phyloP scores from a whole-genome alignment of 2,888 invertebrate species.

The Hypomecis punctinalis region DNA sequence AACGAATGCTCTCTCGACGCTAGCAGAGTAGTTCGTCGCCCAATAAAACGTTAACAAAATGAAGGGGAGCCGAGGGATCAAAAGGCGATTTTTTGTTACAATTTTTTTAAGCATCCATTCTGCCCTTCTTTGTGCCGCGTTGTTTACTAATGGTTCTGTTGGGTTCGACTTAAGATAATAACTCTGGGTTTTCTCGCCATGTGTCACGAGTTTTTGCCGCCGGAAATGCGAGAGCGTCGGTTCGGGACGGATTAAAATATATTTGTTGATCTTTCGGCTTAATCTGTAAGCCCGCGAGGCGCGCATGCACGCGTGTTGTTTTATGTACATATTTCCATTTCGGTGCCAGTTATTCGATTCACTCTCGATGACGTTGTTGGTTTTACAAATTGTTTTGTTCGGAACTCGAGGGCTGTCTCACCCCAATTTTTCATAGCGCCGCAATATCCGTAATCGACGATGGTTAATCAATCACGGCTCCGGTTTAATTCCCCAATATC shows the following conservation, averaged over 20 bases:
- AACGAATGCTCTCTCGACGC: conserved; percentile 21
- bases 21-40: conserved; percentile 64
- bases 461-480: conserved; percentile 79
- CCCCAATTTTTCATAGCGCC: conserved; percentile 64
- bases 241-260: conserved; percentile 79
- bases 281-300: conserved; percentile 68
- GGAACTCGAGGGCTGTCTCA: conserved; percentile 45
- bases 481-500: conserved; percentile 82
- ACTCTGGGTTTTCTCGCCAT: conserved; percentile 80
- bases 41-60: conserved; percentile 80
- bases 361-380: conserved; percentile 60
- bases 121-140: conserved; percentile 83
- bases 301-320: conserved; percentile 53
- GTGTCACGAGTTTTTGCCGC: conserved; percentile 80
- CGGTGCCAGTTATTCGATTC: conserved; percentile 58
- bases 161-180: conserved; percentile 85
- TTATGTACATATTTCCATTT: conserved; percentile 58
- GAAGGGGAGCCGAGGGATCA: conserved; percentile 77
- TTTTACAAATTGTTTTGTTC: conserved; percentile 61
- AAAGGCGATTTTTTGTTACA: conserved; percentile 82
- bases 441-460: conserved; percentile 75
- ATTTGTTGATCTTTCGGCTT: conserved; percentile 81
- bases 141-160: conserved; percentile 85
- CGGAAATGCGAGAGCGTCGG: conserved; percentile 80
- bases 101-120: conserved; percentile 81